Evolutionary conservation across 2,888 invertebrate genomes (phyloP), one percentile per base, ranked within the genome.

Genomic region (Ophion ventricosus): DNA sequence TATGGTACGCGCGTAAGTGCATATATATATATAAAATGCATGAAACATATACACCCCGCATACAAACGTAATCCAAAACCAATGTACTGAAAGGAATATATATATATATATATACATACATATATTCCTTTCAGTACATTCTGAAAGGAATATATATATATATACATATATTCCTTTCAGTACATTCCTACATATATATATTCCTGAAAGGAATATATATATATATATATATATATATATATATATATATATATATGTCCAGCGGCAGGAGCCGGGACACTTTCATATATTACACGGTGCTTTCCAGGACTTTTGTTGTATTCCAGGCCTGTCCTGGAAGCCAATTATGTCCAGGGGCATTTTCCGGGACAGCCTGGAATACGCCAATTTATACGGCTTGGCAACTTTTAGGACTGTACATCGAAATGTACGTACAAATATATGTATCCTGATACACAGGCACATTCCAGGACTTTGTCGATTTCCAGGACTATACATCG

Each of bases 281-380:
- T 80, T 73, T 80, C 40, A 1, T 25, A 72, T 72, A 26, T 73
- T 8, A 14, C 1, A 25, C 5, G 43, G 49, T 40, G 14, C 43
- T 49, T 67, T 43, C 80, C 64, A 56, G 67, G 73, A 73, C 80
- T 80, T 73, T 54, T 67, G 80, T 57, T 29, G 64, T 35, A 70
- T 80, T 29, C 72, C 63, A 54, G 64, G 72, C 72, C 80, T 11
- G 73, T 63, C 73, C 73, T 56, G 64, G 72, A 80, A 80, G 2
- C 2, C 10, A 23, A 43, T 64, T 35, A 56, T 79, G 54, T 63
- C 35, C 23, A 35, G 14, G 40, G 70, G 79, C 63, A 63, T 20
- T 54, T 64, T 20, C 35, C 10, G 56, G 35, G 73, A 79, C 72
- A 29, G 61, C 56, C 56, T 56, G 56, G 56, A 56, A 56, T 20